Percentiles rank a stretch among this genome's conserved stretches.
Evolutionary conservation across 1,140 invertebrate genomes (phyloP).

Genomic region (Calephelis nemesis): DNA sequence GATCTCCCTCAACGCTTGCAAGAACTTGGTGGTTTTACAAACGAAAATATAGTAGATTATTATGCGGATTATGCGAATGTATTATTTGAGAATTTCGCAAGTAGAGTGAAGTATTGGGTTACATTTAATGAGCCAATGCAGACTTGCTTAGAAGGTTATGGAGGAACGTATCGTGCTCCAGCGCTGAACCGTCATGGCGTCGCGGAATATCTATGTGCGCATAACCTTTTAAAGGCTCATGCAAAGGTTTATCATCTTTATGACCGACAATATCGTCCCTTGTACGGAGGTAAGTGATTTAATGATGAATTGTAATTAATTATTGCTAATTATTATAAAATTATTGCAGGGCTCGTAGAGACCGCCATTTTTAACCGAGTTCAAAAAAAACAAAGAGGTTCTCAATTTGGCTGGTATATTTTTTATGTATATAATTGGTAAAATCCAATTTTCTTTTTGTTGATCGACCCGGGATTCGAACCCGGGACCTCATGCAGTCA

Average conservation of each 20-base stretch:
- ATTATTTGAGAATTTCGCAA: conserved; percentile 81
- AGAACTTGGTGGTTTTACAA: conserved; percentile 84
- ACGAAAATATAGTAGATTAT: conserved; percentile 82
- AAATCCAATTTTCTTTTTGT: too few species aligned
- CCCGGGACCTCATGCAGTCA: too few species aligned
- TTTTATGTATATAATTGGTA: too few species aligned
- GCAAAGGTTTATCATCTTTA: conserved; percentile 84
- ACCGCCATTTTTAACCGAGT: too few species aligned
- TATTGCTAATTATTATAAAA: too few species aligned
- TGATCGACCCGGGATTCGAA: too few species aligned
- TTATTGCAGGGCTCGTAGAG: background rate
- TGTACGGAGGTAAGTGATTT: conserved; percentile 77
- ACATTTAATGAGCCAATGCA: conserved; percentile 88
- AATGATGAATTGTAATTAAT: too few species aligned
- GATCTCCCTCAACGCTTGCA: conserved; percentile 84
- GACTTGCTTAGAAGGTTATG: conserved; percentile 83
- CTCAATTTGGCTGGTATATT: too few species aligned
- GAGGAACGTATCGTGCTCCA: conserved; percentile 80
- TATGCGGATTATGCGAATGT: conserved; percentile 84
- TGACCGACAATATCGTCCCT: conserved; percentile 80
- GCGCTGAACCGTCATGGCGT: conserved; percentile 80
- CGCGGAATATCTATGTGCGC: conserved; percentile 81
- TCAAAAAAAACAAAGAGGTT: too few species aligned
- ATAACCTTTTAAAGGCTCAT: conserved; percentile 83
- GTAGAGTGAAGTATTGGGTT: conserved; percentile 83